Percentiles rank a stretch among this genome's conserved stretches.
Conservation (phyloP, 2,888 invertebrate genomes). For the Notodonta dromedarius region DNA sequence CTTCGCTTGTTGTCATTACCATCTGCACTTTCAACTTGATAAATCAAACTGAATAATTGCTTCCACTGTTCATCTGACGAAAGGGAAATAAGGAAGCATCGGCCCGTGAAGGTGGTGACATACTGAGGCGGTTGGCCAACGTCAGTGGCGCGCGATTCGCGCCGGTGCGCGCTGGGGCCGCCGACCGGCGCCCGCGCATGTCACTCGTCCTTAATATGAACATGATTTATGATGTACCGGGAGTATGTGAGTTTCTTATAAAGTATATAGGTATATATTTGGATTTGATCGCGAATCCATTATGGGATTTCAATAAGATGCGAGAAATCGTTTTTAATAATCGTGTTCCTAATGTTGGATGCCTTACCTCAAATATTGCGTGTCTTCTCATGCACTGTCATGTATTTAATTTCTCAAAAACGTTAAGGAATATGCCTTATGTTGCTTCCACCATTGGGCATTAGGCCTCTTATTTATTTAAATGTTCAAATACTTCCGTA, state of each 20-base stretch:
- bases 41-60: conserved; percentile 39
- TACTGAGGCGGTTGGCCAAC: conserved; percentile 58
- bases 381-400: too few species aligned
- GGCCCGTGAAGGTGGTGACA: conserved; percentile 66
- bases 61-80: conserved; percentile 37
- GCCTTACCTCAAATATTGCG: too few species aligned
- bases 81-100: conserved; percentile 43
- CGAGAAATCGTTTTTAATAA: too few species aligned
- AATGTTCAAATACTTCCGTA: too few species aligned
- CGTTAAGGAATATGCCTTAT: too few species aligned
- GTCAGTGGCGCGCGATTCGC: conserved; percentile 33
- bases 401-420: too few species aligned
- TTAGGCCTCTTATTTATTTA: too few species aligned
- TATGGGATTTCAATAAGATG: too few species aligned
- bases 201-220: conserved; percentile 15
- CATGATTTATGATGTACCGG: conserved; percentile 37
- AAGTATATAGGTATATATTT: background rate
- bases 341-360: too few species aligned
- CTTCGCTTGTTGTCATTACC: background rate
- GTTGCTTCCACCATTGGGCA: too few species aligned
- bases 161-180: conserved; percentile 16
- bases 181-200: conserved; percentile 33
- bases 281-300: background rate
- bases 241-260: conserved; percentile 9
- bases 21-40: conserved; percentile 20